A percentile compares a stretch with the other conserved stretches of the same genome.
Conservation (phyloP, 2,888 invertebrate genomes). For the Drosophila conformis region DNA sequence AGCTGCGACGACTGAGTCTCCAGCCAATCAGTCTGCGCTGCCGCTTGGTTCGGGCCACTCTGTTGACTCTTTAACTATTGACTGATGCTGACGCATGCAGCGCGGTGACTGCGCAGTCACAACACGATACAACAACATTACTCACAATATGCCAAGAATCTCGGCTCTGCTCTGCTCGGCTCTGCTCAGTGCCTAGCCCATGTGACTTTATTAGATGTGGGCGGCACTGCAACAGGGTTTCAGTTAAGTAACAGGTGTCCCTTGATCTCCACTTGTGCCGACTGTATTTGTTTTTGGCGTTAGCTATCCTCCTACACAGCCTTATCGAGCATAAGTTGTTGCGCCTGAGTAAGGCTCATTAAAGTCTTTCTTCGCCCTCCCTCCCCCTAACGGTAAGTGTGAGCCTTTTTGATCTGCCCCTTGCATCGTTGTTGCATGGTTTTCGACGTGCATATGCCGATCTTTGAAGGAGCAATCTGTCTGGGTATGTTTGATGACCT, state of each 20-base stretch:
- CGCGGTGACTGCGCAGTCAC: constrained; percentile 24
- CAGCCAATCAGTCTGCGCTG: constrained; percentile 69
- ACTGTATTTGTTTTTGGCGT: too few species aligned
- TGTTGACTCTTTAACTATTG: constrained; percentile 11
- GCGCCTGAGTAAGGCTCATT: background rate
- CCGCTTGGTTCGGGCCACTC: constrained; percentile 28
- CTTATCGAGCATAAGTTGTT: background rate
- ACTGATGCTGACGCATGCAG: constrained; percentile 35
- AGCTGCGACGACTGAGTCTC: constrained; percentile 46
- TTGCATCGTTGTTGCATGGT: background rate
- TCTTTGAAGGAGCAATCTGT: constrained; percentile 6
- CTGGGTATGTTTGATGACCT: background rate
- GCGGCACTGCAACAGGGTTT: background rate
- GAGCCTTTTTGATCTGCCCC: background rate
- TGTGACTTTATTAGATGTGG: constrained; percentile 8
- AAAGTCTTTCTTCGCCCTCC: too few species aligned
- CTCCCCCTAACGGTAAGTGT: too few species aligned
- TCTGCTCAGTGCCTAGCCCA: constrained; percentile 14
- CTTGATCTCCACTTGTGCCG: background rate
- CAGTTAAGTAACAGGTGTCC: background rate
- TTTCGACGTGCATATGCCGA: background rate
- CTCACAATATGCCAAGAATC: constrained; percentile 39
- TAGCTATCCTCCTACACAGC: background rate
- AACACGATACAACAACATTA: constrained; percentile 24
- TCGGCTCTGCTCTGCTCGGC: background rate